These are phyloP conservation scores for Gymnocypris eckloni DNA, from an alignment of 2,797 vertebrate genomes.

Conservation along the genomic window DNA sequence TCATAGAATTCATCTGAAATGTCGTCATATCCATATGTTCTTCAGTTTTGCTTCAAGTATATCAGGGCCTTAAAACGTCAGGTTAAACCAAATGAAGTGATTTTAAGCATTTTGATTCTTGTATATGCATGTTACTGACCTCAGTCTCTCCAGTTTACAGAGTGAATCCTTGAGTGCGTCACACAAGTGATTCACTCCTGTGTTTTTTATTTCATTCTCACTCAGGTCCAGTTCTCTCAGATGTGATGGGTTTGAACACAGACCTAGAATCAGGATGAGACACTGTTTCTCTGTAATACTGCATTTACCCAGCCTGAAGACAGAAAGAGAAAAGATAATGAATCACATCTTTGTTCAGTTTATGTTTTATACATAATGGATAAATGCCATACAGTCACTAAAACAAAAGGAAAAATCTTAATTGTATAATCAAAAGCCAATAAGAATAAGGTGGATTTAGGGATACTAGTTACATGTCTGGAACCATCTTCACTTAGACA, in stretches of 20 bases:
- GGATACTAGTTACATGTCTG: no score
- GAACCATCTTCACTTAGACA: no score
- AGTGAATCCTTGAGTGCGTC: background rate
- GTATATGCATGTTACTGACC: background rate
- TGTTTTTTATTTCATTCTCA: background rate
- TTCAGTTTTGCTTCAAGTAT: background rate
- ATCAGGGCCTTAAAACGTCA: background rate
- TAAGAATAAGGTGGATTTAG: background rate
- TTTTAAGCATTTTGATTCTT: background rate
- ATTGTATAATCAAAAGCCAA: background rate
- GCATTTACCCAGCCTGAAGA: background rate
- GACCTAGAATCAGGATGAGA: background rate
- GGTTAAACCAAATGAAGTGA: background rate
- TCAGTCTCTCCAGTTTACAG: background rate
- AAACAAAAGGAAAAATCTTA: background rate
- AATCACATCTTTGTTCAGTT: background rate
- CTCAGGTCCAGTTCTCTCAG: background rate
- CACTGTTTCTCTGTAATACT: background rate
- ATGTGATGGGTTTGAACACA: background rate
- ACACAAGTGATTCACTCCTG: background rate
- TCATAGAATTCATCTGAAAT: no score
- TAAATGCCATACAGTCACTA: background rate
- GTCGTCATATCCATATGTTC: background rate
- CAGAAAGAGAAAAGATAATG: background rate
- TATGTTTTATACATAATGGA: background rate